Evolutionary conservation across 2,113 vertebrate genomes (phyloP).

Genomic region (Laticauda laticaudata): DNA sequence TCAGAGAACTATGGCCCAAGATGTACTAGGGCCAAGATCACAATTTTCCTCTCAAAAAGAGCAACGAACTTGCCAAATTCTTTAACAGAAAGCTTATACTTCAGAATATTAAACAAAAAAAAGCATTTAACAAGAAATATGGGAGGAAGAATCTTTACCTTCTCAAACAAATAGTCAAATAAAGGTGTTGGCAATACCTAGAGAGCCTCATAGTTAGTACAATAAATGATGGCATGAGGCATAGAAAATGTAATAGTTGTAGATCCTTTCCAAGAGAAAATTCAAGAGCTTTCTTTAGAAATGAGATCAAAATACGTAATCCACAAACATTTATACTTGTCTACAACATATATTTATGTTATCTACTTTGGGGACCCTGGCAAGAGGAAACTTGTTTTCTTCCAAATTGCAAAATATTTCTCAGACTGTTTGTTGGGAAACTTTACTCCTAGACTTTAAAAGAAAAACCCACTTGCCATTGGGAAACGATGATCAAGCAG

Average conservation of each 20-base stretch:
- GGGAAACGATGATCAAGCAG: not conserved
- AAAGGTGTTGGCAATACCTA: not conserved
- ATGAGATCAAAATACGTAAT: not conserved
- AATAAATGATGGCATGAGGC: not conserved
- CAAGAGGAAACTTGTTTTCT: not conserved
- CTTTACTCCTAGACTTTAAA: not conserved
- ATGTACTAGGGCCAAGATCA: not conserved
- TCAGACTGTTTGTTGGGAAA: not conserved
- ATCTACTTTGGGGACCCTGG: not conserved
- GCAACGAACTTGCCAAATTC: not conserved
- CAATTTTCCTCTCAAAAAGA: not conserved
- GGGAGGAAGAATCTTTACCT: not conserved
- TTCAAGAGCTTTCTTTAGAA: not conserved
- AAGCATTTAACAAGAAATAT: not conserved
- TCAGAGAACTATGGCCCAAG: not conserved
- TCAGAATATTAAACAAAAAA: not conserved
- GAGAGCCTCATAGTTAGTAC: not conserved
- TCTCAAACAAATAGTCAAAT: not conserved
- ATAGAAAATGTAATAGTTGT: not conserved
- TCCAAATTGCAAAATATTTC: not conserved
- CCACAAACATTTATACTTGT: not conserved
- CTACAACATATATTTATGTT: not conserved
- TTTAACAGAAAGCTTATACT: not conserved
- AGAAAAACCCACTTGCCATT: not conserved
- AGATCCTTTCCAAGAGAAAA: not conserved